These are phyloP conservation scores for Unio delphinus DNA, from an alignment of 2,888 invertebrate species.

Conservation along the genomic window DNA sequence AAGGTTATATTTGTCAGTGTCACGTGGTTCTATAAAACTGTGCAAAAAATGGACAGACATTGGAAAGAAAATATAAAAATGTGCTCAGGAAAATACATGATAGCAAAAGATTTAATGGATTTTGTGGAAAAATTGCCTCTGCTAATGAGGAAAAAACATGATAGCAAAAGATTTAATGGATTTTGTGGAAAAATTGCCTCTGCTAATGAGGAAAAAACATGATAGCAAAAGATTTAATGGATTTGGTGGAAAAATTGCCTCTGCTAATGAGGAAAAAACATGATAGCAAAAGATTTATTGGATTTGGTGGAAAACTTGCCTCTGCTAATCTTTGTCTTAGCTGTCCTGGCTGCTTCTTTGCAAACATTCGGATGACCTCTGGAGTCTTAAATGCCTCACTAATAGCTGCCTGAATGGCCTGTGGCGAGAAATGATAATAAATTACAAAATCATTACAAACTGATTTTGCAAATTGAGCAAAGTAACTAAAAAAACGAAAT, in stretches of 20 bases:
- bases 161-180: too few species aligned
- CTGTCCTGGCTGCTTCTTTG: constrained; percentile 80
- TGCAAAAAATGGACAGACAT: neutral
- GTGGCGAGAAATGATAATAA: constrained; percentile 13
- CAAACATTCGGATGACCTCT: constrained; percentile 82
- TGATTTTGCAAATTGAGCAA: neutral
- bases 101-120: too few species aligned
- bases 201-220: neutral
- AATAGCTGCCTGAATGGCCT: constrained; percentile 83
- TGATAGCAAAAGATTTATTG: neutral
- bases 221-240: neutral
- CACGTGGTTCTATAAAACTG: neutral
- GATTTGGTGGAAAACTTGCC: constrained; percentile 62
- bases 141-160: too few species aligned
- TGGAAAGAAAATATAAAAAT: neutral
- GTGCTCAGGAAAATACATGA: neutral
- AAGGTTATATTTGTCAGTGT: too few species aligned
- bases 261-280: constrained; percentile 66
- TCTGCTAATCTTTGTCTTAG: constrained; percentile 76
- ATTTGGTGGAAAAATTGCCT: constrained; percentile 67
- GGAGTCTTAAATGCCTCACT: constrained; percentile 83
- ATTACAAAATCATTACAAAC: neutral
- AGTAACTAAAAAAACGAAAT: neutral
- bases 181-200: too few species aligned
- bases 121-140: too few species aligned